Evolutionary conservation across 2,797 vertebrate species (phyloP).

Genomic region (Pangasius krempfi): DNA sequence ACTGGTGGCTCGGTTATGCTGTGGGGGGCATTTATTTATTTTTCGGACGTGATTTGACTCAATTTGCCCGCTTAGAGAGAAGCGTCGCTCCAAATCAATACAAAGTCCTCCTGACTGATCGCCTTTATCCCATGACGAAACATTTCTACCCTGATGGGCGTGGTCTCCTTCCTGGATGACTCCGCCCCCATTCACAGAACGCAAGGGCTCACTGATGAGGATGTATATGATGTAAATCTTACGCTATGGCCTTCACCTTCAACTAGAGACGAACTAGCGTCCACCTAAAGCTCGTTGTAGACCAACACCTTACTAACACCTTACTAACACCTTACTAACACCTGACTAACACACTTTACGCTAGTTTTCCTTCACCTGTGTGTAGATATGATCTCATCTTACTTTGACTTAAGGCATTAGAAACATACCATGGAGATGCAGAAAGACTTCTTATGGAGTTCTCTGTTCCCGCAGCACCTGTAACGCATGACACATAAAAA

Average conservation of each 20-base stretch:
- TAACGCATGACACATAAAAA: not conserved
- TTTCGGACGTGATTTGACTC: not conserved
- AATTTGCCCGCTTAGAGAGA: not conserved
- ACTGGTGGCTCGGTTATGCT: not conserved
- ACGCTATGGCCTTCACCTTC: too few species aligned
- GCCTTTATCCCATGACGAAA: not conserved
- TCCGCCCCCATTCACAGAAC: not conserved
- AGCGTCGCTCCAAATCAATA: not conserved
- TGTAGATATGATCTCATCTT: not conserved
- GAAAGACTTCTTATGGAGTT: not conserved
- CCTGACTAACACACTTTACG: not conserved
- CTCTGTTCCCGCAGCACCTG: not conserved
- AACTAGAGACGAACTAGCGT: not conserved
- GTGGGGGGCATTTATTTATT: not conserved
- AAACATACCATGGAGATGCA: not conserved
- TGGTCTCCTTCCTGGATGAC: not conserved
- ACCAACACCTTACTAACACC: not conserved
- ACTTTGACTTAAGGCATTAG: too few species aligned
- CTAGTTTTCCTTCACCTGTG: not conserved
- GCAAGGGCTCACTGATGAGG: not conserved
- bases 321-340: too few species aligned
- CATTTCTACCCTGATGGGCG: not conserved
- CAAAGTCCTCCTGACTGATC: not conserved
- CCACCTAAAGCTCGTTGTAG: not conserved
- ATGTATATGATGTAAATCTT: not conserved